Conservation (phyloP, 2,113 vertebrate genomes). For the Platycercus adscitus region DNA sequence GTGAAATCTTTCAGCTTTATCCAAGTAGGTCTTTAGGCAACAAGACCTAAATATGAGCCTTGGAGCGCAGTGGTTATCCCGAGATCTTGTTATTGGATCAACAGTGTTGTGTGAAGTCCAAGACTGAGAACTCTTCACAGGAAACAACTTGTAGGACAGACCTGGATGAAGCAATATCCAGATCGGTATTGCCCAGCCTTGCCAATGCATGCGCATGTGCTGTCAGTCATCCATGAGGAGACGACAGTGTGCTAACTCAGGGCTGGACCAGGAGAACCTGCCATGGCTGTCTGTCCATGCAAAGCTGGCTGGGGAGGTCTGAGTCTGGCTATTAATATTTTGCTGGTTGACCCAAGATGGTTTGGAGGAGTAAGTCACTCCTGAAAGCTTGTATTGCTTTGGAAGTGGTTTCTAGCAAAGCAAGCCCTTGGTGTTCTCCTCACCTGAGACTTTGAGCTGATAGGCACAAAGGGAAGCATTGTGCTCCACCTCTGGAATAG, state of each 20-base stretch:
- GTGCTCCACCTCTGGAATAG: background rate
- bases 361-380: background rate
- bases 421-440: accelerated
- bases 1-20: background rate
- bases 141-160: background rate
- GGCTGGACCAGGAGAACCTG: constrained; percentile 42
- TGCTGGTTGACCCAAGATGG: background rate
- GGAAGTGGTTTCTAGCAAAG: background rate
- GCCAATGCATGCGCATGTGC: background rate
- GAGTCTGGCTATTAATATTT: background rate
- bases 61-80: background rate
- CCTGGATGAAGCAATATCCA: background rate
- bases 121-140: background rate
- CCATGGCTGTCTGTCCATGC: background rate
- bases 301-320: background rate
- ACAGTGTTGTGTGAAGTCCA: background rate
- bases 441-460: background rate
- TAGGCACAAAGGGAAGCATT: background rate
- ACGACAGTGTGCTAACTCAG: accelerated
- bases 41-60: background rate
- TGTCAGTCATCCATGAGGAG: accelerated
- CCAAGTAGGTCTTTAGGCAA: background rate
- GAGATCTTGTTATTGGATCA: constrained; percentile 15
- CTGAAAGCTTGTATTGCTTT: background rate
- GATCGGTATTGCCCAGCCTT: background rate